Percentiles rank a stretch among this genome's conserved stretches.
Evolutionary conservation across 2,797 vertebrate genomes (phyloP).

Genomic region (Synanceia verrucosa): DNA sequence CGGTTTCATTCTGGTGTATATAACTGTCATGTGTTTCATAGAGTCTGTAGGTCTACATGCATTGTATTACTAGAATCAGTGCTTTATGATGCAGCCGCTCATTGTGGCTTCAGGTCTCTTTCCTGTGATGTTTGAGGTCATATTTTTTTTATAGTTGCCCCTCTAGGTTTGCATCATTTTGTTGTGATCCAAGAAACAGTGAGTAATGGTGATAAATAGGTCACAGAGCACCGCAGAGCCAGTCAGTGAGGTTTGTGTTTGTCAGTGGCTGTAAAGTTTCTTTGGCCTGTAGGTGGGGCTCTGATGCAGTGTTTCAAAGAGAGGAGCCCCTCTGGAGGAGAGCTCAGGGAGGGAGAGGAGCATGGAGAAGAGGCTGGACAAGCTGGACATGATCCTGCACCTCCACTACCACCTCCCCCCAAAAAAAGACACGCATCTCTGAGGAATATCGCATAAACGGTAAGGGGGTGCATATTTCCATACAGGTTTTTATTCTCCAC

Average conservation of each 20-base stretch:
- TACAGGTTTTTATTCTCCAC: background rate
- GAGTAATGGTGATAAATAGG: background rate
- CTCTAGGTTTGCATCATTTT: background rate
- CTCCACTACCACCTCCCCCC: background rate
- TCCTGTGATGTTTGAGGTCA: too few species aligned
- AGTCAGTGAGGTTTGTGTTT: background rate
- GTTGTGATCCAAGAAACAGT: too few species aligned
- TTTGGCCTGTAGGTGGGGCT: slow-evolving; percentile 84
- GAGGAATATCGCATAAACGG: background rate
- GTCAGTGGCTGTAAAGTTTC: slow-evolving; percentile 37
- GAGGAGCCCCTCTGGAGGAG: slow-evolving; percentile 20
- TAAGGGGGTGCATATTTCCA: background rate
- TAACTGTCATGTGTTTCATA: too few species aligned
- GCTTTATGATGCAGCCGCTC: background rate
- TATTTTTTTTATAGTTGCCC: background rate
- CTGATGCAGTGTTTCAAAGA: slow-evolving; percentile 82
- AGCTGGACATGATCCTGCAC: slow-evolving; percentile 47
- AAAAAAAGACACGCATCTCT: background rate
- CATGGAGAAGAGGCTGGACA: background rate
- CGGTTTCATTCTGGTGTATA: background rate
- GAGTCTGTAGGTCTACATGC: background rate
- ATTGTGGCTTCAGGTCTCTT: background rate
- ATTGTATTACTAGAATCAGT: background rate
- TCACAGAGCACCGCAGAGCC: background rate
- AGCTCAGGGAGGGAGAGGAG: slow-evolving; percentile 13